Conservation (phyloP, 2,797 vertebrate genomes). For the Rhynchotus rufescens region DNA sequence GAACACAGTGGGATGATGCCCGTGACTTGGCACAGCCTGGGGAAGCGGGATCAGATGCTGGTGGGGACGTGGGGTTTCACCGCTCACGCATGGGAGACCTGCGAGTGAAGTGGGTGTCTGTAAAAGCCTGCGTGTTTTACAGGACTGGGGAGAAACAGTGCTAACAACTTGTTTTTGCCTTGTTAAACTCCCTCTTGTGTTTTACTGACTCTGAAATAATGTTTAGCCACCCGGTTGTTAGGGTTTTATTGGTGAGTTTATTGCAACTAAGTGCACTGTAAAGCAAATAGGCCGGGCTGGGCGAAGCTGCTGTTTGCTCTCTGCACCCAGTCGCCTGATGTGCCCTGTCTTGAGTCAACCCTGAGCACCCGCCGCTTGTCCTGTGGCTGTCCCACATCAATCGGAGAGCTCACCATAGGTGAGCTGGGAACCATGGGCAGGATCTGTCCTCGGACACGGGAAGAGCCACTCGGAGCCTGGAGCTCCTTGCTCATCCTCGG, state of each 20-base stretch:
- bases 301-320: slow-evolving; percentile 1
- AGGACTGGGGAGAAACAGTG: slow-evolving; percentile 6
- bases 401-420: neutral
- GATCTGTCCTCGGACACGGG: neutral
- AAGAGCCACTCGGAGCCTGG: neutral
- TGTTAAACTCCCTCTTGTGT: neutral
- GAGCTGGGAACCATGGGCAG: neutral
- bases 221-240: slow-evolving; percentile 30
- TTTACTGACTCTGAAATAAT: slow-evolving; percentile 39
- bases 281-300: slow-evolving; percentile 18
- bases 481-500: neutral
- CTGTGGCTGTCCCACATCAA: neutral
- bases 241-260: slow-evolving; percentile 35
- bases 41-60: neutral
- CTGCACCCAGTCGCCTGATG: neutral
- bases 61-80: neutral
- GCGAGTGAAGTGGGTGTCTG: fast-evolving
- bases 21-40: too few relatives aligned
- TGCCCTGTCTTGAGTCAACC: neutral
- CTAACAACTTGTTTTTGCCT: slow-evolving; percentile 14
- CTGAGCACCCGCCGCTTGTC: neutral
- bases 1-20: neutral
- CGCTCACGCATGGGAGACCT: fast-evolving
- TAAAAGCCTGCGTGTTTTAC: neutral
- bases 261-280: neutral